Evolutionary conservation across 2,113 vertebrate species (phyloP).

Genomic region (Equus przewalskii): DNA sequence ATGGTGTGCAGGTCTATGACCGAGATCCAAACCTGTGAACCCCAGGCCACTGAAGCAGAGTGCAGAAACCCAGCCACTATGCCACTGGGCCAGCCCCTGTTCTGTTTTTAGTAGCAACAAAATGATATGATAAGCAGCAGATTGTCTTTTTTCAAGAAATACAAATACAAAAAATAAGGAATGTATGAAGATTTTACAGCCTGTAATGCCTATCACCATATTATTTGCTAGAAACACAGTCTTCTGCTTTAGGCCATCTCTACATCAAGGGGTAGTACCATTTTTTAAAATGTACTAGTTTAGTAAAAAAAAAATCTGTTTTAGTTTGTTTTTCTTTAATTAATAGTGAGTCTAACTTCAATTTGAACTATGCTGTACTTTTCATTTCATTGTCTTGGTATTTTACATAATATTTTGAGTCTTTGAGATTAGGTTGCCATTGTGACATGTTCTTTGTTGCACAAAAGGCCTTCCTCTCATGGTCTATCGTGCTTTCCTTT

Average conservation of each 20-base stretch:
- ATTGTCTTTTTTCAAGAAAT: background rate
- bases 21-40: too few species aligned
- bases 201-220: background rate
- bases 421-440: background rate
- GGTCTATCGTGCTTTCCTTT: background rate
- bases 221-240: background rate
- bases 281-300: background rate
- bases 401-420: background rate
- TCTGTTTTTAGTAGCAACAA: background rate
- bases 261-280: background rate
- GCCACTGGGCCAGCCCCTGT: too few species aligned
- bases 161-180: background rate
- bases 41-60: too few species aligned
- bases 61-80: too few species aligned
- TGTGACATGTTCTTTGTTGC: background rate
- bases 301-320: background rate
- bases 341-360: conserved; percentile 1
- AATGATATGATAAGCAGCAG: background rate
- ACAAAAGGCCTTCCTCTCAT: background rate
- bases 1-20: too few species aligned
- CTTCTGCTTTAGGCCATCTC: background rate
- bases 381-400: background rate
- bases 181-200: background rate
- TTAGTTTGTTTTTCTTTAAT: background rate
- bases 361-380: background rate